phyloP scores from a whole-genome alignment of 2,888 invertebrate genomes.

The Resseliella maxima region DNA sequence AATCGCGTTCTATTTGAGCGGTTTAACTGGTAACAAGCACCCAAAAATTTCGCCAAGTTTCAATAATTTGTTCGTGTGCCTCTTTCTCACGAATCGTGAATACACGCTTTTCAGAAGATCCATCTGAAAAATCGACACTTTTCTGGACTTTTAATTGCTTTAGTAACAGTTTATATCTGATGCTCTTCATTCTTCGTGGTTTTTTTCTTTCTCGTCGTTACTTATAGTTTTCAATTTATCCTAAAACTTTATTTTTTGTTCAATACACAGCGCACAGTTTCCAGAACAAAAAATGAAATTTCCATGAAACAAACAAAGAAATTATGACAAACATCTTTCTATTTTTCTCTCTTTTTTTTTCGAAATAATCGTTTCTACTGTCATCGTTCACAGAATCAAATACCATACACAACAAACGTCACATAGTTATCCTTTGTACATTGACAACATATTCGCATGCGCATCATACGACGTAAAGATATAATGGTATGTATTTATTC shows the following conservation, averaged over 20 bases:
- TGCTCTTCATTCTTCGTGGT: not conserved
- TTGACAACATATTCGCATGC: not conserved
- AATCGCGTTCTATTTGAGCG: too few relatives aligned
- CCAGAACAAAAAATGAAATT: not conserved
- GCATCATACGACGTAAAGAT: conserved; percentile 17
- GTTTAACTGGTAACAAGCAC: too few relatives aligned
- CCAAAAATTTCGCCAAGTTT: not conserved
- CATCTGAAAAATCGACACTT: too few relatives aligned
- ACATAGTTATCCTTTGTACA: not conserved
- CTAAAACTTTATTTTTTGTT: conserved; percentile 6
- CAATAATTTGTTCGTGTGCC: not conserved
- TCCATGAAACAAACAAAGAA: conserved; percentile 12
- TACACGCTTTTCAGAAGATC: too few relatives aligned
- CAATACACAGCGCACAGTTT: not conserved
- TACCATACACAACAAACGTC: not conserved
- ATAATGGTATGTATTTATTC: too few relatives aligned
- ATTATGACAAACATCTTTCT: not conserved
- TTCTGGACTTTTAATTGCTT: not conserved
- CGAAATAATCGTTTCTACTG: not conserved
- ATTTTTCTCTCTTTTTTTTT: conserved; percentile 17
- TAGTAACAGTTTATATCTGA: conserved; percentile 10
- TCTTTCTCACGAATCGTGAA: too few relatives aligned
- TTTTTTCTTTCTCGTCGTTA: conserved; percentile 15
- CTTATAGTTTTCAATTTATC: conserved; percentile 10
- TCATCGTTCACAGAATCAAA: conserved; percentile 1